A percentile compares a stretch with the other conserved stretches of the same genome.
Evolutionary conservation across 1,140 invertebrate genomes (phyloP).

Genomic region (Brachionus rubens): DNA sequence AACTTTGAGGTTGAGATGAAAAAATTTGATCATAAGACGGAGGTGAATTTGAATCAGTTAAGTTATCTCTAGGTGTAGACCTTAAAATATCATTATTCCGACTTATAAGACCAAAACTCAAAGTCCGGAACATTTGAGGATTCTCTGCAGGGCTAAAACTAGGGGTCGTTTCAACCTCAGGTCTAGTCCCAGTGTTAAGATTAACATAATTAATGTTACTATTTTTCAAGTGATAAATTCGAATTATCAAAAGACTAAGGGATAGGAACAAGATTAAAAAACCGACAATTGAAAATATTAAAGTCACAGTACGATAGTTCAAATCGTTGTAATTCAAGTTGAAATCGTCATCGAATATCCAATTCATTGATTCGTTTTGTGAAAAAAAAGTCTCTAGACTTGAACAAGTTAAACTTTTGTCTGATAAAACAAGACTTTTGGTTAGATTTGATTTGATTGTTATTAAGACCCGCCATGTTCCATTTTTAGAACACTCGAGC

Average conservation of each 20-base stretch:
- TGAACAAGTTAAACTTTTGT: neutral
- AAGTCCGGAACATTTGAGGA: neutral
- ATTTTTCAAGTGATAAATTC: neutral
- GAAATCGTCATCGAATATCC: neutral
- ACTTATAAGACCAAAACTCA: neutral
- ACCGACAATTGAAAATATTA: constrained; percentile 5
- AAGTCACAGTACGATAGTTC: neutral
- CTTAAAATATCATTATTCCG: neutral
- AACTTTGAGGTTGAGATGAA: no score
- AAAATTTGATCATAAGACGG: constrained; percentile 7
- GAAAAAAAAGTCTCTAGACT: neutral
- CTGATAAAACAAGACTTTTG: neutral
- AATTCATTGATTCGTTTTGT: neutral
- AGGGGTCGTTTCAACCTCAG: no score
- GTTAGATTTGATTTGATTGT: neutral
- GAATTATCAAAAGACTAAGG: neutral
- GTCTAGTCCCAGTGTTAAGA: no score
- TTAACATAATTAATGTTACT: neutral
- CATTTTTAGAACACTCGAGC: neutral
- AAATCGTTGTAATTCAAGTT: neutral
- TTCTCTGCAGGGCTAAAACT: neutral
- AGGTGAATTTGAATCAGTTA: neutral
- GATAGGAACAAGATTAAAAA: neutral
- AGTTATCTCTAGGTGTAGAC: neutral
- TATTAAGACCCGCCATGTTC: neutral